Evolutionary conservation across 2,113 vertebrate species (phyloP).

Genomic region (Podilymbus podiceps): DNA sequence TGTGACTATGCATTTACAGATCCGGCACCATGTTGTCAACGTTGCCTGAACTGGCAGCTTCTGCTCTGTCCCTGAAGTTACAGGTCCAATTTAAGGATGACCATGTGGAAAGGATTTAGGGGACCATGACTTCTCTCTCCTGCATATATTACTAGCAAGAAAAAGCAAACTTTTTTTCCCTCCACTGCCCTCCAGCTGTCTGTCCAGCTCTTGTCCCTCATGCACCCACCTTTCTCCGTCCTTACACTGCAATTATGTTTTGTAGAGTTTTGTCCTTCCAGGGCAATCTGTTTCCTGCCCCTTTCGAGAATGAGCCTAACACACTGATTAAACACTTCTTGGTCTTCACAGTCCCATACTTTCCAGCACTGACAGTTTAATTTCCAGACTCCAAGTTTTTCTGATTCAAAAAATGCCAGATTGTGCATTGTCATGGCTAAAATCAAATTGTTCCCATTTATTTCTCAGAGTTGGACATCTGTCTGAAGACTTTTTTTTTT

Average conservation of each 20-base stretch:
- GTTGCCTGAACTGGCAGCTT: background rate
- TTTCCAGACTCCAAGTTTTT: constrained; percentile 72
- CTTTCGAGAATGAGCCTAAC: constrained; percentile 50
- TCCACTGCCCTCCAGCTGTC: background rate
- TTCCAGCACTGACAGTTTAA: constrained; percentile 78
- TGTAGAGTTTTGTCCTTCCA: constrained; percentile 56
- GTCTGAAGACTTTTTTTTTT: constrained; percentile 35
- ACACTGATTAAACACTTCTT: constrained; percentile 73
- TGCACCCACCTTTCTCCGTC: background rate
- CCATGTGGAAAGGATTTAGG: background rate
- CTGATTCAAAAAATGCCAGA: constrained; percentile 73
- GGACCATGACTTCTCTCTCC: background rate
- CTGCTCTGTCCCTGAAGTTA: background rate
- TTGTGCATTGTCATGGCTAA: constrained; percentile 73
- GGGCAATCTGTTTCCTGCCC: constrained; percentile 58
- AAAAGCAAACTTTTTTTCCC: background rate
- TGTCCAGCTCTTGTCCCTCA: background rate
- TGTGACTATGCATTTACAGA: background rate
- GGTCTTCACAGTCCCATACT: constrained; percentile 68
- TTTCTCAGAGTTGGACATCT: constrained; percentile 60
- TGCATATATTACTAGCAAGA: background rate
- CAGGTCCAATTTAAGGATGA: background rate
- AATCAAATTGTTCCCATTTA: constrained; percentile 73
- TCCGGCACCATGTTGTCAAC: background rate
- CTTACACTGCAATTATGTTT: constrained; percentile 49